Conservation (phyloP, 2,797 vertebrate species). For the Orientallactaga sibirica region DNA sequence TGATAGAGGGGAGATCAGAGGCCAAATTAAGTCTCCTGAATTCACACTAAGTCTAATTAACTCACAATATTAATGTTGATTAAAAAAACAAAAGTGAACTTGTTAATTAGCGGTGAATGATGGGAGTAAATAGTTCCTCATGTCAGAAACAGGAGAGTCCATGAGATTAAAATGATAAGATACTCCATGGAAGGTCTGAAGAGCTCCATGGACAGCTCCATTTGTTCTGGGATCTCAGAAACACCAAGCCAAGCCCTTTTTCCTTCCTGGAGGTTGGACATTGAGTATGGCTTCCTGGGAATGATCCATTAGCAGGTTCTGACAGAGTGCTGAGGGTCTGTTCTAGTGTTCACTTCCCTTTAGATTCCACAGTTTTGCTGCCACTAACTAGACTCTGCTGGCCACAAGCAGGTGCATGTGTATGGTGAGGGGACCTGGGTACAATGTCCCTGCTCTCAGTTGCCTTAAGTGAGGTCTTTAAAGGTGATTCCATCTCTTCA, state of each 20-base stretch:
- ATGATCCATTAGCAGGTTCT: not conserved
- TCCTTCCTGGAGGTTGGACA: not conserved
- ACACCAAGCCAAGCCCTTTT: not conserved
- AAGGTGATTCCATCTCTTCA: not conserved
- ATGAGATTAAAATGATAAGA: not conserved
- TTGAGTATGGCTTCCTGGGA: too few relatives aligned
- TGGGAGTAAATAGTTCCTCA: conserved; percentile 69
- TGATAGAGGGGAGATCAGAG: conserved; percentile 60
- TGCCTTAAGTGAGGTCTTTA: not conserved
- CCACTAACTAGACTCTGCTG: conserved; percentile 34
- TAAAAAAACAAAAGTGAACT: conserved; percentile 80
- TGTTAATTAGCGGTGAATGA: conserved; percentile 78
- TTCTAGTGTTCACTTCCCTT: not conserved
- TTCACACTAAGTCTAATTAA: conserved; percentile 83
- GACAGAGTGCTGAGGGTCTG: too few relatives aligned
- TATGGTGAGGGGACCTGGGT: not conserved
- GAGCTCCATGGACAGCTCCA: not conserved
- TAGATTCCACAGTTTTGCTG: not conserved
- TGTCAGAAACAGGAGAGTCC: not conserved
- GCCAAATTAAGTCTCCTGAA: conserved; percentile 68
- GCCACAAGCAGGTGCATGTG: not conserved
- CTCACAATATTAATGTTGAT: conserved; percentile 79
- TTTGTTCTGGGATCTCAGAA: not conserved
- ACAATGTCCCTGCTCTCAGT: not conserved
- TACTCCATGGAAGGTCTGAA: not conserved